Evolutionary conservation across 2,888 invertebrate genomes (phyloP), one percentile per base, ranked within the genome.

Genomic region (Pandemis corylana): DNA sequence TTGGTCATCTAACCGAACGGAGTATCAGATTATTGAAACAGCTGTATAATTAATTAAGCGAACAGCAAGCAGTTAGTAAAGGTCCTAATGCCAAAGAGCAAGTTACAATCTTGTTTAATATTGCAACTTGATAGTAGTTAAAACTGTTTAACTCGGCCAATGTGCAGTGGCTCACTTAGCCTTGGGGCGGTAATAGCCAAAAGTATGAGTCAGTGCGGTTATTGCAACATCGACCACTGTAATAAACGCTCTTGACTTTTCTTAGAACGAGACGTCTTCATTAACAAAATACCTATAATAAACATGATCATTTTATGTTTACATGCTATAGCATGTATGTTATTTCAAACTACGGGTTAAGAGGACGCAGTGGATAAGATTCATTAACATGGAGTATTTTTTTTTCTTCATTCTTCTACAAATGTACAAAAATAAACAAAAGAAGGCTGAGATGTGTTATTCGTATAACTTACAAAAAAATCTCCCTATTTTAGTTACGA

Each of bases 191-290:
- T 87, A 87, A 87, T 87, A 89, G 84, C 86, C 84, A 83, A 87
- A 89, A 85, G 84, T 83, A 84, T 91, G 90, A 90, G 83, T 91
- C 92, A 90, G 81, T 82, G 77, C 77, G 80, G 83, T 83, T 84
- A 82, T 82, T 86, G 84, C 88, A 84, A 85, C 84, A 83, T 78
- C 79, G 77, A 77, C 80, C 76, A 76, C 78, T 72, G 77, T 77
- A 81, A 77, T 81, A 82, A 80, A 78, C 81, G 79, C 80, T 81
- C 77, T 76, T 75, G 78, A 73, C 77, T 83, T 81, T 85, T 83
- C 81, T 83, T 71, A 72, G 81, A 83, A 83, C 66, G 70, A 77
- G 78, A 83, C 81, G 80, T 82, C 82, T 82, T 79, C 80, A 68
- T 77, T 77, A 77, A 75, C 78, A 76, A 81, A 84, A 84, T 79